These are phyloP conservation scores for Pimephales promelas DNA, from an alignment of 2,113 vertebrate genomes.

Conservation along the genomic window DNA sequence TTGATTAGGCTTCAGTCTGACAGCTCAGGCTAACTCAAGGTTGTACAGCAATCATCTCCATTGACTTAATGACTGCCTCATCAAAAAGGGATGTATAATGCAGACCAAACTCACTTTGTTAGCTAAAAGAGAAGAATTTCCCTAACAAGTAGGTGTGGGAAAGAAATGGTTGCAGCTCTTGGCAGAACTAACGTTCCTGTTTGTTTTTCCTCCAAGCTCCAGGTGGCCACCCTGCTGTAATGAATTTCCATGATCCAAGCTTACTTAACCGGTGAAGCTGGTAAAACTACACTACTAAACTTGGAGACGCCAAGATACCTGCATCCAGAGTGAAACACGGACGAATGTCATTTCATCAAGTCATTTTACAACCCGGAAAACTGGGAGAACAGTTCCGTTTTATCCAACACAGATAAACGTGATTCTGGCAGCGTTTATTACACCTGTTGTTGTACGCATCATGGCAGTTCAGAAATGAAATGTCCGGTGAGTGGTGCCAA, in stretches of 20 bases:
- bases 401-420: no score
- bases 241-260: not conserved
- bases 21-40: constrained; percentile 67
- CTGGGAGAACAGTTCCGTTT: not conserved
- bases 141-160: constrained; percentile 8
- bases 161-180: not conserved
- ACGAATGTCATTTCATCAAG: not conserved
- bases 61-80: constrained; percentile 24
- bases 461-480: no score
- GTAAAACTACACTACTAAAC: not conserved
- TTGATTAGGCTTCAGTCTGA: constrained; percentile 76
- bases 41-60: constrained; percentile 66
- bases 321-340: not conserved
- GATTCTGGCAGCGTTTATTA: no score
- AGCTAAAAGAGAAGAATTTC: not conserved
- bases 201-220: constrained; percentile 20
- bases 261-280: not conserved
- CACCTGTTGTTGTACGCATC: no score
- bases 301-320: not conserved
- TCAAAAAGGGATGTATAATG: not conserved
- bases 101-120: not conserved
- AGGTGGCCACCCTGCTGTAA: constrained; percentile 3
- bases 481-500: no score
- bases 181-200: not conserved
- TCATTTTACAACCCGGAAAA: not conserved